Evolutionary conservation across 2,113 vertebrate species (phyloP), one percentile per base, ranked within the genome.

Genomic region (Mastomys coucha): DNA sequence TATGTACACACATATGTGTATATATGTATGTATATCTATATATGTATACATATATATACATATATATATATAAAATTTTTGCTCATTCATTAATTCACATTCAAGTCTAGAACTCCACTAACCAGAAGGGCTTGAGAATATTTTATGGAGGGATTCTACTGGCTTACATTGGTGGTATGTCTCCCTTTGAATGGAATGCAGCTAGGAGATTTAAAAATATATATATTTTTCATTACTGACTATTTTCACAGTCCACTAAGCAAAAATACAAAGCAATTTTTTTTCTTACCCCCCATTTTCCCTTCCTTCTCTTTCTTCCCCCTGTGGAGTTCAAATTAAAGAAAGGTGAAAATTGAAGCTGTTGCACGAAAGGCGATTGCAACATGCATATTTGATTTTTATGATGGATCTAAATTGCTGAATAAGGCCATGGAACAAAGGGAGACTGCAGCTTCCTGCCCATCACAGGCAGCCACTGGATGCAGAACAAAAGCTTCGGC

Each of bases 361-460:
- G 98, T 97, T 98, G 98, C 98, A 98, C 78, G 80, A 91, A 95
- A 98, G 98, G 98, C 96, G n/a, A 98, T 97, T 98, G 98, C 98
- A 98, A 98, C 98, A 98, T 98, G 98, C 99, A 98, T 98, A 98
- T 99, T 98, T 98, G 99, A 98, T 98, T 98, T 98, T 99, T 99
- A 98, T 98, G 98, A 98, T 98, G 98, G 98, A 98, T 98, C 98
- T 98, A 98, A 98, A 99, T 98, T 98, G 98, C 98, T 98, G 98
- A 98, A 98, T 98, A 98, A 98, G 98, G 97, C 98, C 88, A 45
- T 93, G 98, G 98, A 98, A 99, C 98, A 99, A 99, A 98, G 98
- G 95, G 96, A 98, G 97, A 98, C 97, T 97, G 97, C 91, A 7
- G 98, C 98, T 98, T 98, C 96, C 98, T 98, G 98, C 98, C 98